phyloP scores from a whole-genome alignment of 35 echinoderm and acorn worm species.

The Lytechinus pictus region DNA sequence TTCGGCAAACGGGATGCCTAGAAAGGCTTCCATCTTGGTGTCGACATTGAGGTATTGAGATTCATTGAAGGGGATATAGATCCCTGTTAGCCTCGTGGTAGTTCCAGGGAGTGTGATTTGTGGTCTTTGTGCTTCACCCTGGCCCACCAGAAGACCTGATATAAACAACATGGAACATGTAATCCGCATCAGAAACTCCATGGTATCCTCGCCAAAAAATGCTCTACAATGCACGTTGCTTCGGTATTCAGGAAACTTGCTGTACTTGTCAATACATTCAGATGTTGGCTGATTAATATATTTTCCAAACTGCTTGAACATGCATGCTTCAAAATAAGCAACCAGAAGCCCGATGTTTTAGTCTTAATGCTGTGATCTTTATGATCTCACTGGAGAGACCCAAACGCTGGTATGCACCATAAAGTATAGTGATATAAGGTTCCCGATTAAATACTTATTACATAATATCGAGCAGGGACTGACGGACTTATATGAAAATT shows the following conservation, averaged over 20 bases:
- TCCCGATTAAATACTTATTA: background rate
- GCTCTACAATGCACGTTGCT: background rate
- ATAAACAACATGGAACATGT: background rate
- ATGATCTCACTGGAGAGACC: background rate
- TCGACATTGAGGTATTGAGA: background rate
- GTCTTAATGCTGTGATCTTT: background rate
- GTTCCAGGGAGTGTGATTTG: slow-evolving; percentile 15
- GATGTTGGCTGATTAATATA: background rate
- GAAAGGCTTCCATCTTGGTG: background rate
- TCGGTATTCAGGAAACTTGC: background rate
- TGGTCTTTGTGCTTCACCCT: background rate
- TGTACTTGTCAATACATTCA: background rate
- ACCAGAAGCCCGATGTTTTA: no score
- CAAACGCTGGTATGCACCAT: background rate
- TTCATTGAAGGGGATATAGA: background rate
- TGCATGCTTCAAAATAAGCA: no score
- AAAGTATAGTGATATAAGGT: background rate
- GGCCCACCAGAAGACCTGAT: background rate
- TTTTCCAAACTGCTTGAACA: no score
- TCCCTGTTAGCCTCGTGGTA: background rate
- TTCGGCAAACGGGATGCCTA: slow-evolving; percentile 15
- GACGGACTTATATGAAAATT: background rate
- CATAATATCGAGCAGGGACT: background rate
- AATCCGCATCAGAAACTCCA: background rate
- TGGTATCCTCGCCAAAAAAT: background rate